Evolutionary conservation across 2,888 invertebrate genomes (phyloP), one percentile per base, ranked within the genome.

Genomic region (Lepidocyrtinus sp.): DNA sequence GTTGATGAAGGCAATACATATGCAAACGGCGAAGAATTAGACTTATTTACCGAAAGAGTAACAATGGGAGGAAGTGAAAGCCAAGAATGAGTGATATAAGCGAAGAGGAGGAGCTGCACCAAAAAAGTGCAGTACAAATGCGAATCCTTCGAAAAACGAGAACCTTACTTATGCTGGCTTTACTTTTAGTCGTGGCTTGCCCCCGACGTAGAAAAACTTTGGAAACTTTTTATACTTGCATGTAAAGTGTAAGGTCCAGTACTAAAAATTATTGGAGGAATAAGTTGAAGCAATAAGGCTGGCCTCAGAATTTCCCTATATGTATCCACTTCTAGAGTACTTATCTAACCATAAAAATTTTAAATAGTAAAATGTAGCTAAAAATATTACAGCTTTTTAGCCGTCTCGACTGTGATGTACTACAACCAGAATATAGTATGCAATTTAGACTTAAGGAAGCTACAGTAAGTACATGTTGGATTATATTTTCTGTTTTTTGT

Each of bases 101-200:
- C 9, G 24, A 22, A 22, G 70, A 70, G 70, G 70, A 70, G 70
- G 70, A 70, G 61, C 61, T 61, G 70, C 70, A 61, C 61, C 61
- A 70, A 70, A 50, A 50, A 55, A 21, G 19, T 67, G 15, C 36
- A 62, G 36, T 36, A 36, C 36, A 36, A 36, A 36, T 36, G 36
- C 36, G 36, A 36, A 36, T 36, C 36, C 12, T 9, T 36, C 36
- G n/a, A n/a, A n/a, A n/a, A n/a, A n/a, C n/a, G n/a, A n/a, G n/a
- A n/a, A n/a, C n/a, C n/a, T n/a, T n/a, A n/a, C n/a, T n/a, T n/a
- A n/a, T n/a, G n/a, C n/a, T n/a, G n/a, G n/a, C n/a, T n/a, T n/a
- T n/a, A n/a, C n/a, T n/a, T n/a, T n/a, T n/a, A n/a, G n/a, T n/a
- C n/a, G n/a, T n/a, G n/a, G n/a, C n/a, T n/a, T n/a, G n/a, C n/a